phyloP scores from a whole-genome alignment of 2,113 vertebrate species.

The Xenotilapia flavipinnis region DNA sequence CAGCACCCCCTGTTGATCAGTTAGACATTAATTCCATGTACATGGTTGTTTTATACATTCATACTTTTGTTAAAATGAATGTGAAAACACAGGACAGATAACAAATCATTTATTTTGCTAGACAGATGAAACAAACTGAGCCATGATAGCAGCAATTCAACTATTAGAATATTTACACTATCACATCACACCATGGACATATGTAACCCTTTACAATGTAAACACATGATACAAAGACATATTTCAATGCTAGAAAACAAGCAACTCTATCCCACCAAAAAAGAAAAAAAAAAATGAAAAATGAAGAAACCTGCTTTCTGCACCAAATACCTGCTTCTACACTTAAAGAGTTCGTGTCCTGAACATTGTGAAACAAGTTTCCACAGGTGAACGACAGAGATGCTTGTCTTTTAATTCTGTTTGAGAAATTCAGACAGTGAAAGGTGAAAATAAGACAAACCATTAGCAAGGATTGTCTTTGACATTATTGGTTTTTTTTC shows the following conservation, averaged over 20 bases:
- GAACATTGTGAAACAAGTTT: constrained; percentile 25
- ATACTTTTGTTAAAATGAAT: not conserved
- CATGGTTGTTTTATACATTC: not conserved
- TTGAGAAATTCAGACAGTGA: constrained; percentile 21
- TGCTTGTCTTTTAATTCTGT: not conserved
- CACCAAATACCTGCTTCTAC: constrained; percentile 31
- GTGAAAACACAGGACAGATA: constrained; percentile 20
- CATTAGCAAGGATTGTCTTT: constrained; percentile 51
- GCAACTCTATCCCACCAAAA: constrained; percentile 38
- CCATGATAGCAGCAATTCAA: constrained; percentile 76
- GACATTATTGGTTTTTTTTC: not conserved
- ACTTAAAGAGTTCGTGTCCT: constrained; percentile 4
- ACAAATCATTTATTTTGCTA: constrained; percentile 73
- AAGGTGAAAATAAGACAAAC: constrained; percentile 49
- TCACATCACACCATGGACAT: constrained; percentile 69
- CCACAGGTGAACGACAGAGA: constrained; percentile 27
- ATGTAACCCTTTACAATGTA: constrained; percentile 74
- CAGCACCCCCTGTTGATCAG: constrained; percentile 26
- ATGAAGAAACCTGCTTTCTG: constrained; percentile 32
- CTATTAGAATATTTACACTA: constrained; percentile 73
- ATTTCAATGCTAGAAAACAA: constrained; percentile 60
- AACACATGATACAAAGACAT: constrained; percentile 70
- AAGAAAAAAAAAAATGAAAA: constrained; percentile 3
- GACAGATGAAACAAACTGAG: constrained; percentile 67
- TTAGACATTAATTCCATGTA: not conserved